Evolutionary conservation across 92 coral and sea anemone genomes (phyloP).

Genomic region (Palythoa caribaeorum): DNA sequence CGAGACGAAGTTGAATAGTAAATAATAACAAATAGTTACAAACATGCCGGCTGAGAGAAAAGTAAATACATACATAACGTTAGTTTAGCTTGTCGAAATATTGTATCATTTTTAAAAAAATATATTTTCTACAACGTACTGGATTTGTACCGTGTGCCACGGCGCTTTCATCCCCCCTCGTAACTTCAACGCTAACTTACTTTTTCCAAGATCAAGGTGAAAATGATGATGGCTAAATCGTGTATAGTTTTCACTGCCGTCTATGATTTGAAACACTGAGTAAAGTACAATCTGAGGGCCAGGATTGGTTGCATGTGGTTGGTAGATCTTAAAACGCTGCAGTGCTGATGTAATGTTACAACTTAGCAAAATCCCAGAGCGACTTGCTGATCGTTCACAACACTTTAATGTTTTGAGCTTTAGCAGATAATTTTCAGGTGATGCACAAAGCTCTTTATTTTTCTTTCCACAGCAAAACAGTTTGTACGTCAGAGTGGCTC

Average conservation of each 20-base stretch:
- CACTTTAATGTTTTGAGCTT: constrained; percentile 3
- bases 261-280: not conserved
- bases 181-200: not conserved
- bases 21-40: too few species aligned
- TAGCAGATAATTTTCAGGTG: not conserved
- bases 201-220: not conserved
- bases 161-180: too few species aligned
- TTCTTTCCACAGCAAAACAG: not conserved
- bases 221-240: not conserved
- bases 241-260: not conserved
- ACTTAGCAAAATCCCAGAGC: not conserved
- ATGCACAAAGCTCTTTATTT: not conserved
- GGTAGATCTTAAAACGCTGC: not conserved
- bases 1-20: too few species aligned
- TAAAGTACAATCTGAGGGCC: not conserved
- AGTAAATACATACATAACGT: too few species aligned
- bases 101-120: too few species aligned
- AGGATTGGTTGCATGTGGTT: not conserved
- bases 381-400: not conserved
- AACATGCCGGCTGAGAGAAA: too few species aligned
- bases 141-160: too few species aligned
- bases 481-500: not conserved
- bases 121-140: too few species aligned
- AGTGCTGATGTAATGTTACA: not conserved
- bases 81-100: too few species aligned